A percentile compares a stretch with the other conserved stretches of the same genome.
Evolutionary conservation across 2,888 invertebrate genomes (phyloP).

Genomic region (Mythimna loreyi): DNA sequence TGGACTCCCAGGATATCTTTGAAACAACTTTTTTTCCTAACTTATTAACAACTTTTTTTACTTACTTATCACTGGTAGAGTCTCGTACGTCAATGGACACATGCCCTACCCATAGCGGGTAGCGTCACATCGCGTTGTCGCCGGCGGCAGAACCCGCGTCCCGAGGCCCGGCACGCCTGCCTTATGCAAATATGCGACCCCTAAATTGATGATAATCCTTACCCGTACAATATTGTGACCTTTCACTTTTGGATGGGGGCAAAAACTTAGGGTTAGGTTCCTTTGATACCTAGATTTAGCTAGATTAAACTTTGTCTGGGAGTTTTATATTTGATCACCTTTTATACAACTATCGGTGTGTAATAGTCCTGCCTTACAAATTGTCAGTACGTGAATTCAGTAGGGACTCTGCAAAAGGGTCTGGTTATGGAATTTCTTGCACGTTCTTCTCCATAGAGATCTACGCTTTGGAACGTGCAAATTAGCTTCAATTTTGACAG

Average conservation of each 20-base stretch:
- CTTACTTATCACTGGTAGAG: too few species aligned
- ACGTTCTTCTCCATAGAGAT: too few species aligned
- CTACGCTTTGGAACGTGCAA: too few species aligned
- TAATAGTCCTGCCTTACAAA: too few species aligned
- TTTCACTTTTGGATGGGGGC: conserved; percentile 49
- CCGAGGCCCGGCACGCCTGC: conserved; percentile 80
- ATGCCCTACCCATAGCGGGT: conserved; percentile 73
- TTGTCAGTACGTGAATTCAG: too few species aligned
- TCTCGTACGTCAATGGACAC: conserved; percentile 66
- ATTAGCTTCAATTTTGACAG: too few species aligned
- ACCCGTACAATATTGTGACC: conserved; percentile 64
- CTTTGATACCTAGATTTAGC: conserved; percentile 30
- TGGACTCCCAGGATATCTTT: too few species aligned
- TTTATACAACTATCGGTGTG: not conserved
- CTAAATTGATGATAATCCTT: conserved; percentile 77
- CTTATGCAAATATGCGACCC: conserved; percentile 88
- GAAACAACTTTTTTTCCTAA: too few species aligned
- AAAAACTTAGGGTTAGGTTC: conserved; percentile 23
- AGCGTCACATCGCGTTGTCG: conserved; percentile 74
- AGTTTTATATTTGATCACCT: not conserved
- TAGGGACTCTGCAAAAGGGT: too few species aligned
- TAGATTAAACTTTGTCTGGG: conserved; percentile 3
- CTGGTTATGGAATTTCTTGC: too few species aligned
- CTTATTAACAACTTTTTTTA: too few species aligned
- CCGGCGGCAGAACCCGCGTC: conserved; percentile 73